Conservation (phyloP, 2,888 invertebrate genomes). For the Gastrophysa polygoni region DNA sequence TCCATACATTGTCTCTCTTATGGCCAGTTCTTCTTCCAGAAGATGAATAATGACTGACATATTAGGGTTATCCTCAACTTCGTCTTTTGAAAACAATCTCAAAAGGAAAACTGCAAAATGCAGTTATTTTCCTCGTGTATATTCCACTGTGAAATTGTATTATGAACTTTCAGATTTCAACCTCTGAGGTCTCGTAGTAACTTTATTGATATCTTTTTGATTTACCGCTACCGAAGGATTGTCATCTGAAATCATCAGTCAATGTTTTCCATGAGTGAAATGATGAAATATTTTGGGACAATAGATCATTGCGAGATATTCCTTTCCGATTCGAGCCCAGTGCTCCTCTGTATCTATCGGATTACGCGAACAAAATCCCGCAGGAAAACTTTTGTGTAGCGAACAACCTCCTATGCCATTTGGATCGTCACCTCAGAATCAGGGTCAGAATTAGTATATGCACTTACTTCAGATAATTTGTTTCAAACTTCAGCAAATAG, state of each 20-base stretch:
- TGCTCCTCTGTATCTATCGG: constrained; percentile 37
- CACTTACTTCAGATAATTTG: constrained; percentile 26
- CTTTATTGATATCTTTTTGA: constrained; percentile 6
- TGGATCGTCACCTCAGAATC: constrained; percentile 30
- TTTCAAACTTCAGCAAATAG: constrained; percentile 16
- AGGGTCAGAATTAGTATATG: constrained; percentile 26
- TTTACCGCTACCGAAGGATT: constrained; percentile 6
- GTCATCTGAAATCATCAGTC: neutral
- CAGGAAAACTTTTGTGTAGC: constrained; percentile 34
- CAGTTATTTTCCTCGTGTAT: neutral
- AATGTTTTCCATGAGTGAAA: constrained; percentile 3
- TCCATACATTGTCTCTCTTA: neutral
- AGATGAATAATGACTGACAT: neutral
- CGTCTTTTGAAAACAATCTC: neutral
- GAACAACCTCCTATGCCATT: constrained; percentile 34
- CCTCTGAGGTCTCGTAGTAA: constrained; percentile 1
- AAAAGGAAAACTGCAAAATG: neutral
- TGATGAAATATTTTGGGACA: constrained; percentile 3
- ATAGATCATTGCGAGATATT: constrained; percentile 1
- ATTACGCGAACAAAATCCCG: constrained; percentile 41
- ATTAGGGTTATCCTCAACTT: neutral
- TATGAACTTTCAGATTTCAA: neutral
- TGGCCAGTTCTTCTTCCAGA: neutral
- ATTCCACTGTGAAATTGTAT: neutral
- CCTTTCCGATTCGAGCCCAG: constrained; percentile 27